These are phyloP conservation scores for Drosophila kurseongensis DNA, from an alignment of 1,140 invertebrate genomes.

Conservation along the genomic window DNA sequence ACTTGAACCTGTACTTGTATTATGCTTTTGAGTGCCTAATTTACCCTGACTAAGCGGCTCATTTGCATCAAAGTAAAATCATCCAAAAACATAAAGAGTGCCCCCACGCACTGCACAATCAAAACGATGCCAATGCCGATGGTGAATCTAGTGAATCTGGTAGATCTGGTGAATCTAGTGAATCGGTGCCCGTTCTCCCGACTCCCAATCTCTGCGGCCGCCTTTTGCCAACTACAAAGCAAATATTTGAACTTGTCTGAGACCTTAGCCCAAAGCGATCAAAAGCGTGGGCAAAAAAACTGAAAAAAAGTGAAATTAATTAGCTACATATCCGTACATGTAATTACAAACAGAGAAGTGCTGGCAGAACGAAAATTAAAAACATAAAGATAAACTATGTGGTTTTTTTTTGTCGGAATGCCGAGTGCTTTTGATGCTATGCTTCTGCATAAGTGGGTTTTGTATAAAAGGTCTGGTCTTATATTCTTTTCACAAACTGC, in stretches of 20 bases:
- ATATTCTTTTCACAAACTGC: constrained; percentile 40
- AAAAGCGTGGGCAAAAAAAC: constrained; percentile 51
- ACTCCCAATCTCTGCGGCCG: constrained; percentile 39
- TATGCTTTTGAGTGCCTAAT: constrained; percentile 57
- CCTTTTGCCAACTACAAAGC: constrained; percentile 74
- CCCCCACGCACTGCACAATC: constrained; percentile 55
- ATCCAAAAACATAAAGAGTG: constrained; percentile 37
- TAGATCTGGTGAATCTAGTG: constrained; percentile 15
- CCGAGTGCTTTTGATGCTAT: constrained; percentile 41
- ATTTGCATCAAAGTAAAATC: constrained; percentile 72
- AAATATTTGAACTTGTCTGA: constrained; percentile 75
- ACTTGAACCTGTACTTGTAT: constrained; percentile 41
- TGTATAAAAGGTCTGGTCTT: constrained; percentile 30
- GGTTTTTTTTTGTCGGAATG: constrained; percentile 15
- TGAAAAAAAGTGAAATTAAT: constrained; percentile 74
- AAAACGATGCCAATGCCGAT: constrained; percentile 54
- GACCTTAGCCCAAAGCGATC: constrained; percentile 68
- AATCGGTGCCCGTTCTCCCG: constrained; percentile 11
- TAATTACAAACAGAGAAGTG: constrained; percentile 70
- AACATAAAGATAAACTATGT: constrained; percentile 62
- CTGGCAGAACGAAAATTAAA: constrained; percentile 53
- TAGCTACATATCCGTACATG: constrained; percentile 69
- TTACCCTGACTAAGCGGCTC: constrained; percentile 71
- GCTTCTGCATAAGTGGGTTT: constrained; percentile 34
- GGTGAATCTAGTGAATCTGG: constrained; percentile 14